Conservation (phyloP, 1,140 invertebrate species). For the Drosophila asahinai region DNA sequence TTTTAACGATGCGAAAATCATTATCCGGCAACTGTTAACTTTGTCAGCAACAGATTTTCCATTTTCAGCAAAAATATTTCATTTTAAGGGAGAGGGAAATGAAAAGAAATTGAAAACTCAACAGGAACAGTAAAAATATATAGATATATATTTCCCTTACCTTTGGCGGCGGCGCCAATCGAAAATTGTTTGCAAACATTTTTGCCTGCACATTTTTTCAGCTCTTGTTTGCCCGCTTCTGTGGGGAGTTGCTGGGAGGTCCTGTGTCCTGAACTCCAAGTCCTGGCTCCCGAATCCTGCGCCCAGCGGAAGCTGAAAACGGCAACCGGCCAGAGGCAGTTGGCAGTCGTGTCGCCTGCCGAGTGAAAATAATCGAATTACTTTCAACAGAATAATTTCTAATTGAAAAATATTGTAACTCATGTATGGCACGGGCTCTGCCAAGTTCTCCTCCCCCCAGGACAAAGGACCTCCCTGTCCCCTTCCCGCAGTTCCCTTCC, state of each 20-base stretch:
- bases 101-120: constrained; percentile 74
- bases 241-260: constrained; percentile 4
- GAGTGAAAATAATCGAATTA: constrained; percentile 85
- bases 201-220: constrained; percentile 59
- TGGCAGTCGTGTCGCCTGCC: constrained; percentile 61
- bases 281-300: constrained; percentile 18
- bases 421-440: constrained; percentile 51
- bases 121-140: constrained; percentile 46
- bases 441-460: constrained; percentile 21
- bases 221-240: constrained; percentile 26
- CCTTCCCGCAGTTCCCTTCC: constrained; percentile 4
- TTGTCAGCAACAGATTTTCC: constrained; percentile 79
- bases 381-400: constrained; percentile 85
- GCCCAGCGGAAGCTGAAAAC: constrained; percentile 54
- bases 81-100: constrained; percentile 43
- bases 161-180: constrained; percentile 65
- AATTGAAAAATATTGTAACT: constrained; percentile 85
- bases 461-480: constrained; percentile 23
- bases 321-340: constrained; percentile 46
- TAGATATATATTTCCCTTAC: constrained; percentile 58
- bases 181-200: constrained; percentile 79
- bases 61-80: constrained; percentile 59
- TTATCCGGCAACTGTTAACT: constrained; percentile 51
- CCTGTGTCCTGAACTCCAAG: constrained; percentile 15
- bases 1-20: constrained; percentile 19